Conservation (phyloP, 2,888 invertebrate genomes). For the Chrysotoxum bicinctum region DNA sequence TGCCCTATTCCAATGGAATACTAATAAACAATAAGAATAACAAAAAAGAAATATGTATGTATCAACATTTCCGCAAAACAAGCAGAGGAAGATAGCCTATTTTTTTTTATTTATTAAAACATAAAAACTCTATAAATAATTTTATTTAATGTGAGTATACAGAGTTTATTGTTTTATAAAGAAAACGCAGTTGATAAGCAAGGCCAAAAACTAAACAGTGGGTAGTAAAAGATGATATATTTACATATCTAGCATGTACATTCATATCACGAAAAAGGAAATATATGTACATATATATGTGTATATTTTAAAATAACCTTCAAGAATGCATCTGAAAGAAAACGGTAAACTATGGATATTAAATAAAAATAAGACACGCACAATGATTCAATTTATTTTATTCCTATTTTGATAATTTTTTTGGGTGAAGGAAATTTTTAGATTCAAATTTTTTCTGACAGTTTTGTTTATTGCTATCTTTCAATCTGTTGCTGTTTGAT, state of each 20-base stretch:
- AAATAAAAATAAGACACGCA: not conserved
- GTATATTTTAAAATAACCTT: not conserved
- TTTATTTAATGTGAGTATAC: not conserved
- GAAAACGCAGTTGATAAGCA: constrained; percentile 16
- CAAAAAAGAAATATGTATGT: not conserved
- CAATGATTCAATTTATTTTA: not conserved
- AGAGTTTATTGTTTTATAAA: constrained; percentile 11
- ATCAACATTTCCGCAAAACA: constrained; percentile 17
- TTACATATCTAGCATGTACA: not conserved
- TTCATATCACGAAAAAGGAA: not conserved
- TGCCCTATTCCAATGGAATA: constrained; percentile 52
- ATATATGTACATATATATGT: not conserved
- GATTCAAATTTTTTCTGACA: not conserved
- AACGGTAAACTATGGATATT: not conserved
- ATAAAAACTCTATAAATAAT: constrained; percentile 22
- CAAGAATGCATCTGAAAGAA: not conserved
- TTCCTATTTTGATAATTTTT: not conserved
- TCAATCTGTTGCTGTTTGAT: not conserved
- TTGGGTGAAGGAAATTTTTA: not conserved
- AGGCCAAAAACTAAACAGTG: constrained; percentile 28
- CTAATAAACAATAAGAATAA: constrained; percentile 16
- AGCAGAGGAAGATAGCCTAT: not conserved
- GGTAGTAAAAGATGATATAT: not conserved
- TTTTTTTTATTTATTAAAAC: constrained; percentile 2
- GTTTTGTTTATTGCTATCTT: not conserved